phyloP scores from a whole-genome alignment of 2,113 vertebrate genomes.

The Melanostigma gelatinosum region DNA sequence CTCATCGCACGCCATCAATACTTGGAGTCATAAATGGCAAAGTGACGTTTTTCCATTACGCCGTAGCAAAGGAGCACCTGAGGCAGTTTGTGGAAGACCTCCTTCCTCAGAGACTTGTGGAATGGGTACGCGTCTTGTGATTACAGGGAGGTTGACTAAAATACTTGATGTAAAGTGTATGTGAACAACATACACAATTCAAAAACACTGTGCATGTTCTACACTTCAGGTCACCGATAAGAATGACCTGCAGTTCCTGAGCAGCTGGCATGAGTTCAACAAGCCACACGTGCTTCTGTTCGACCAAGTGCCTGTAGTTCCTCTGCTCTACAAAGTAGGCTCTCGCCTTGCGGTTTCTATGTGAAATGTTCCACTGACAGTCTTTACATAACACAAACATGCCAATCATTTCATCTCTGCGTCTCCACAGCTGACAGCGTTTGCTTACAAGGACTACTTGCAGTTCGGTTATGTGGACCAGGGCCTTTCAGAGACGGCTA shows the following conservation, averaged over 20 bases:
- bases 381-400: neutral
- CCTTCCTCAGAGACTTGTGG: slow-evolving; percentile 92
- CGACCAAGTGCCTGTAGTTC: slow-evolving; percentile 88
- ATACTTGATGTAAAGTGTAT: neutral
- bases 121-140: slow-evolving; percentile 84
- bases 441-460: slow-evolving; percentile 92
- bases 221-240: slow-evolving; percentile 90
- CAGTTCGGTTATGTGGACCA: slow-evolving; percentile 94
- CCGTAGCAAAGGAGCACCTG: slow-evolving; percentile 90
- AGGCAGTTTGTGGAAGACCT: slow-evolving; percentile 94
- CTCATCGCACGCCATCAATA: slow-evolving; percentile 93
- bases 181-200: neutral
- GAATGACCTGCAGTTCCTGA: slow-evolving; percentile 90
- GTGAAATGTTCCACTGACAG: neutral
- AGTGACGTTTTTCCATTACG: slow-evolving; percentile 94
- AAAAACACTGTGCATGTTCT: neutral
- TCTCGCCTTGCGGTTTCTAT: neutral
- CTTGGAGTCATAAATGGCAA: slow-evolving; percentile 92
- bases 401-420: neutral
- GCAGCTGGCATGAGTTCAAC: slow-evolving; percentile 93
- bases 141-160: neutral
- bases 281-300: slow-evolving; percentile 95
- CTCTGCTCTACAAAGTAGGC: slow-evolving; percentile 89
- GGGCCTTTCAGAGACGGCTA: slow-evolving; percentile 85
- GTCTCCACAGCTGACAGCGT: slow-evolving; percentile 88